Base-by-base conservation (phyloP, 2,797 vertebrate species). In the Mormyrus proboscirostris region DNA sequence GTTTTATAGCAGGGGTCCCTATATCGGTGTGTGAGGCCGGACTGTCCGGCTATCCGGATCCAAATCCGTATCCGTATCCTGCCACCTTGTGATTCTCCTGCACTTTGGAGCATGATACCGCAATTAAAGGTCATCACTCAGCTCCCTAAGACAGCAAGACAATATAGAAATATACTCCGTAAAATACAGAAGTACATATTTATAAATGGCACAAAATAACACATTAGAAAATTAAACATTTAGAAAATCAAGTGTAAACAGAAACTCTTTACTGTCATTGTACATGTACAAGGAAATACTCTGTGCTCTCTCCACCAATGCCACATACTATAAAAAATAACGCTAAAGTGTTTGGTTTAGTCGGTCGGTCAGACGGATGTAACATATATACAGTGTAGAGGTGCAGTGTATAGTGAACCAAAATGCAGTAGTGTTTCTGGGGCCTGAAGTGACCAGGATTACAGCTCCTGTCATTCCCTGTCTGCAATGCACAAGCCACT, bases 111-210 rank as follows among this genome's bases (percentile, higher is more conserved):
- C 2, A 47, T 79, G 73, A 79, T 79, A 41, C 38, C n/a, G 73
- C 73, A 79, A 73, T 73, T 73, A 73, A 73, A 33, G 38, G 73
- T 79, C 73, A 79, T 79, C 73, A 47, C 73, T 79, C 73, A 44
- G 73, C 73, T 41, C 38, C 73, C 0, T 47, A 79, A 47, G 73
- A 79, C 33, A 41, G 73, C 38, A n/a, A n/a, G 73, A 44, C 38
- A 1, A n/a, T 47, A 79, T 44, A 2, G 7, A 47, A 79, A 41
- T n/a, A 79, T 3, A 47, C 41, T 79, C 73, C 47, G 73, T 1
- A n/a, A 41, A 79, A 79, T 79, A 47, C 41, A 79, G 14, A 44
- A 9, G 73, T 9, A 79, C 12, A n/a, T 44, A 79, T 16, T 19
- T 44, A 79, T n/a, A 6, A 79, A 16, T 44, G 73, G 73, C 41